Base-by-base conservation (phyloP, 37 sponge, comb jelly and placozoan species). In the Agelas oroides region DNA sequence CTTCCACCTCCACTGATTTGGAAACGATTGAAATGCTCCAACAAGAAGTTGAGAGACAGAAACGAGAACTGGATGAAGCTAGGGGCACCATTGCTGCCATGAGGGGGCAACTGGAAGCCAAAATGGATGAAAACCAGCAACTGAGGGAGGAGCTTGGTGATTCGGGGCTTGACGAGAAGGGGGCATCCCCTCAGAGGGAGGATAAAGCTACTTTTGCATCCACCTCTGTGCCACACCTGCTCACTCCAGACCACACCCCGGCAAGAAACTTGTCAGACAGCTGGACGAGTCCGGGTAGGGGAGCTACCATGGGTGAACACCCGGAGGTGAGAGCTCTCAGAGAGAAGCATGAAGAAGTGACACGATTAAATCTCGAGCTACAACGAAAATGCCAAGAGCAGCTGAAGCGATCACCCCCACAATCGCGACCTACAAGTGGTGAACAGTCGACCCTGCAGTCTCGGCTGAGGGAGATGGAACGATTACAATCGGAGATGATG, bases 261-360 rank as follows among this genome's bases (percentile, higher is more conserved):
- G 54, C 27, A 21, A 66, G 31, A 34, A 53, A 40, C 17, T 63
- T 34, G 59, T 64, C 77, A 13, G 90, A 84, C 18, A 77, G 79
- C 32, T 89, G 90, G 90, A 89, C 90, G 1, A 81, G 76, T 32
- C 85, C 88, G 0, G 21, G 73, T 16, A 23, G 70, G 30, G 55
- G 57, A n/a, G 37, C 1, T 16, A n/a, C 36, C 20, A 28, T 38
- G 23, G 71, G 80, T 21, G 84, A 84, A 15, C 80, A 70, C 19
- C 69, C 76, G 17, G 84, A 92, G 36, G 71, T 93, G 63, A 84
- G 58, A 3, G 81, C 85, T 1, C 79, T 88, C 16, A 76, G 64
- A 40, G 77, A 75, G 19, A 88, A 81, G 71, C 82, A 93, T 59
- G 76, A 85, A 72, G 89, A 88, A 58, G 78, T 88, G 46, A 76